These are phyloP conservation scores for Drosophila simulans DNA, from an alignment of 1,140 invertebrate species.

Conservation along the genomic window DNA sequence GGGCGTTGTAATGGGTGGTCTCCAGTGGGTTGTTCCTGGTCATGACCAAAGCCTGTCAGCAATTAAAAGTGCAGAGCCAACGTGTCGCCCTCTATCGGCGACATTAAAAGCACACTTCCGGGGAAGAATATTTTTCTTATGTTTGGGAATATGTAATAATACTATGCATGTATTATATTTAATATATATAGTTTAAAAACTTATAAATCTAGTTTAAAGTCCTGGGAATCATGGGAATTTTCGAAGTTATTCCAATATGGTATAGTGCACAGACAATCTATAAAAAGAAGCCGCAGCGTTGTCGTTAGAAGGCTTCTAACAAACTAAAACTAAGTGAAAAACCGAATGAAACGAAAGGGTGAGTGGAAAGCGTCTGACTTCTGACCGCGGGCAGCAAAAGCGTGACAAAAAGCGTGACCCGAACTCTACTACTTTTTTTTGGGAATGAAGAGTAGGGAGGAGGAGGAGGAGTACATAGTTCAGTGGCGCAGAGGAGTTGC, in stretches of 20 bases:
- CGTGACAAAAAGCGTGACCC: slow-evolving; percentile 78
- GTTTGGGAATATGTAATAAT: too few species aligned
- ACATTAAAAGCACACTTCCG: slow-evolving; percentile 3
- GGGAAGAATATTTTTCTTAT: too few species aligned
- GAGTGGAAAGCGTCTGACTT: slow-evolving; percentile 45
- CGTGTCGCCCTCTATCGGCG: slow-evolving; percentile 9
- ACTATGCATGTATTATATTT: too few species aligned
- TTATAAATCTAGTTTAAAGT: not conserved
- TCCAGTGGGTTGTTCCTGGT: slow-evolving; percentile 28
- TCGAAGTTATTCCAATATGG: not conserved
- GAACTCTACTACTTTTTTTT: slow-evolving; percentile 58
- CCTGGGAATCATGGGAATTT: too few species aligned
- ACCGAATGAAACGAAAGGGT: not conserved
- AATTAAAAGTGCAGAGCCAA: slow-evolving; percentile 52
- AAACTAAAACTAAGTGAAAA: slow-evolving; percentile 7
- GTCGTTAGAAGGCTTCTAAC: slow-evolving; percentile 18
- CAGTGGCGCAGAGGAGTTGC: slow-evolving; percentile 6
- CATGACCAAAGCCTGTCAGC: slow-evolving; percentile 54
- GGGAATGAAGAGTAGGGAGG: not conserved
- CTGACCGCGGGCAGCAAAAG: slow-evolving; percentile 65
- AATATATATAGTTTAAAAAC: too few species aligned
- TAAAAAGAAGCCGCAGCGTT: slow-evolving; percentile 4
- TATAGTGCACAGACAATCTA: not conserved
- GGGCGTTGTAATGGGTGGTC: slow-evolving; percentile 18
- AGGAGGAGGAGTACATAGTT: not conserved